Base-by-base conservation (phyloP, 2,888 invertebrate genomes). In the Sycophila texana region DNA sequence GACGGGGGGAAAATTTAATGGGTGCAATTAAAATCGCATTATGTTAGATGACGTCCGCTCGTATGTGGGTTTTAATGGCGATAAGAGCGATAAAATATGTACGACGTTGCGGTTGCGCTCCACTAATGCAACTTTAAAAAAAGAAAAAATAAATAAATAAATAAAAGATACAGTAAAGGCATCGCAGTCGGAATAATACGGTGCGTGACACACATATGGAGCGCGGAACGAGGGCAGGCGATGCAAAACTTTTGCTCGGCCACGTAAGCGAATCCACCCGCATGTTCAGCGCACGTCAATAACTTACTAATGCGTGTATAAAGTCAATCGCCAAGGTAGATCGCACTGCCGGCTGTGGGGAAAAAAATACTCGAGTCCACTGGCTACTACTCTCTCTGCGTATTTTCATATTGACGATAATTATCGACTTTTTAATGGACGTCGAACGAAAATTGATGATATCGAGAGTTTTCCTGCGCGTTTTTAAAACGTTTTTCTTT, bases 261-360 rank as follows among this genome's bases (percentile, higher is more conserved):
- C 72, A 73, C 66, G 74, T 72, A 74, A 77, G 77, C 67, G 67
- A 49, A 13, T 39, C 20, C 60, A 2, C 53, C 55, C 65, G 66
- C 63, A 30, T 55, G 57, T 66, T 57, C 26, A 61, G 10, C 2
- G 61, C 47, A 26, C 13, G 47, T 4, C 10, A 80, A 81, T 83
- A 83, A 83, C 81, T 83, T 82, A 83, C 82, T 84, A 83, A 85
- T 83, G 83, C 80, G 81, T 78, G 81, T 83, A 83, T 82, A 83
- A 66, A 76, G 58, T 22, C 74, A 58, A 70, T 70, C n/a, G 47
- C n/a, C n/a, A n/a, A n/a, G 53, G 10, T 26, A 18, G 60, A 30
- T 13, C 53, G 55, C 22, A 14, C 14, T 47, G 39, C n/a, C 14
- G 72, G 14, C 4, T 51, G 14, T 47, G 13, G 16, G 20, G 4